Percentiles rank a stretch among this genome's conserved stretches.
Evolutionary conservation across 2,797 vertebrate species (phyloP).

Genomic region (Cyclopterus lumpus): DNA sequence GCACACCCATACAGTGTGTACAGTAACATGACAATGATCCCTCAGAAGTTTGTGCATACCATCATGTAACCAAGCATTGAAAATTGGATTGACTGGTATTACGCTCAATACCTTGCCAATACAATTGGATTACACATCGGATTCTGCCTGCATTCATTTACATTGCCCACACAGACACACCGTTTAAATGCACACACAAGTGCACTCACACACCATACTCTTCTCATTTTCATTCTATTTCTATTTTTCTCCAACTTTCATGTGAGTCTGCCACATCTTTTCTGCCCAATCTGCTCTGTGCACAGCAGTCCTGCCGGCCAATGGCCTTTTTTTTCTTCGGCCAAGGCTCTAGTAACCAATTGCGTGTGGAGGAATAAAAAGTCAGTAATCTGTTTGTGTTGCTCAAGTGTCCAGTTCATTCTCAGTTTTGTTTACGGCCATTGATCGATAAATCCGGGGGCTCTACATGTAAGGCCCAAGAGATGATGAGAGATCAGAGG

Average conservation of each 20-base stretch:
- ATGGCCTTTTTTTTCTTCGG: conserved; percentile 6
- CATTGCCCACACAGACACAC: conserved; percentile 19
- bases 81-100: conserved; percentile 73
- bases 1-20: conserved; percentile 18
- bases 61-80: conserved; percentile 45
- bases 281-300: conserved; percentile 29
- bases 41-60: conserved; percentile 31
- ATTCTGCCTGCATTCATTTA: conserved; percentile 67
- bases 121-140: conserved; percentile 71
- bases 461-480: conserved; percentile 68
- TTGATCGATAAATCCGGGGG: conserved; percentile 76
- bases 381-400: conserved; percentile 53
- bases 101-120: conserved; percentile 54
- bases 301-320: conserved; percentile 18
- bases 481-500: conserved; percentile 74
- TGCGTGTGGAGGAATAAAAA: conserved; percentile 32
- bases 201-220: conserved; percentile 25
- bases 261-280: conserved; percentile 24
- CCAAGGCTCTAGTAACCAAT: conserved; percentile 26
- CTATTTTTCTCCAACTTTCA: conserved; percentile 31
- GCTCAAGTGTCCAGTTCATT: conserved; percentile 70
- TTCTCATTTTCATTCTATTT: conserved; percentile 25
- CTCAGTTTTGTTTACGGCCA: conserved; percentile 77
- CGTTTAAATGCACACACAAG: conserved; percentile 20
- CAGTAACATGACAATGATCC: conserved; percentile 35